Percentiles rank a stretch among this genome's conserved stretches.
Conservation (phyloP, 2,888 invertebrate species). For the Melanotus villosus region DNA sequence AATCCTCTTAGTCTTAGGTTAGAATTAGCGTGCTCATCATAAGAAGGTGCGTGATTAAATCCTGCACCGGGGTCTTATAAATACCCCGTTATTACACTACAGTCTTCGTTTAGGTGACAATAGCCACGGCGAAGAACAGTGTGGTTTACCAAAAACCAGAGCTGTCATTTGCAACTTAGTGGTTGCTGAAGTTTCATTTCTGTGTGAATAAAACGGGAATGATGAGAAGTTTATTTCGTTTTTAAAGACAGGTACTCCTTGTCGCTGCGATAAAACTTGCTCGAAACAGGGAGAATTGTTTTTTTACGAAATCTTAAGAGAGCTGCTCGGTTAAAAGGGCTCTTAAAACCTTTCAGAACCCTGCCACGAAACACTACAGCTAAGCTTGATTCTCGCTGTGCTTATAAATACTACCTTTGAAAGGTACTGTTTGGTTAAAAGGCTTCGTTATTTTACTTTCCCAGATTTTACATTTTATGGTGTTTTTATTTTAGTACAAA, state of each 20-base stretch:
- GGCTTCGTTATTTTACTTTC: no score
- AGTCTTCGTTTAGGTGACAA: no score
- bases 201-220: background rate
- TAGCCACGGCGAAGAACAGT: no score
- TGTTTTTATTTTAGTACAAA: no score
- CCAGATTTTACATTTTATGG: no score
- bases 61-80: background rate
- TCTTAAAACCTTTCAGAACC: slow-evolving; percentile 17
- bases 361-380: slow-evolving; percentile 3
- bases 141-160: no score
- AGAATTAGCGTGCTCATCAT: slow-evolving; percentile 29
- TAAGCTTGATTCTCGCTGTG: slow-evolving; percentile 13
- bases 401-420: no score
- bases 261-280: slow-evolving; percentile 4
- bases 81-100: background rate
- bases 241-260: background rate
- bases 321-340: slow-evolving; percentile 16
- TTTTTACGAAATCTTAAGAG: slow-evolving; percentile 19
- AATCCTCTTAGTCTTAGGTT: slow-evolving; percentile 37
- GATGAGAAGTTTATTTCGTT: background rate
- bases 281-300: slow-evolving; percentile 2
- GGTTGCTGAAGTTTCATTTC: no score
- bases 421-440: no score
- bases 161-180: background rate
- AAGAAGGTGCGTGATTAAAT: slow-evolving; percentile 17